Evolutionary conservation across 2,113 vertebrate genomes (phyloP).

Genomic region (Hippocampus guttulatus): DNA sequence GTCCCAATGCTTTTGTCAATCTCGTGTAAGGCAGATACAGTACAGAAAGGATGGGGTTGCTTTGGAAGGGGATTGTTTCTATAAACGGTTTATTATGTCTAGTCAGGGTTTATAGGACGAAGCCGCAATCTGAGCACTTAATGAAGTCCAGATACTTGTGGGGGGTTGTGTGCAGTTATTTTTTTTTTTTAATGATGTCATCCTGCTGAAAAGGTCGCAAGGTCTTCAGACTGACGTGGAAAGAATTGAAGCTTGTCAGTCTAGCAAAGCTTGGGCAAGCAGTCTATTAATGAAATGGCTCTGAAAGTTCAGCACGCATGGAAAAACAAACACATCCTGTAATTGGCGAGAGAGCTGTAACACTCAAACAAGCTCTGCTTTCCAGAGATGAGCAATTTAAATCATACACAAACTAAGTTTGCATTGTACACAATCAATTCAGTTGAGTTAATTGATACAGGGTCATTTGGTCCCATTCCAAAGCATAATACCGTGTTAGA

Average conservation of each 20-base stretch:
- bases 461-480: neutral
- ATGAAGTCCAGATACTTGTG: slow-evolving; percentile 2
- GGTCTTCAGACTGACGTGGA: slow-evolving; percentile 13
- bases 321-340: neutral
- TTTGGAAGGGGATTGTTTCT: neutral
- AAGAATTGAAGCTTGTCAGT: slow-evolving; percentile 18
- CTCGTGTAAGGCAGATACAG: neutral
- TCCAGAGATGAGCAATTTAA: neutral
- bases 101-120: neutral
- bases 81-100: slow-evolving; percentile 2
- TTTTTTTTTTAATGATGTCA: slow-evolving; percentile 33
- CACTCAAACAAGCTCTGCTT: neutral
- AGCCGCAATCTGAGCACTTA: slow-evolving; percentile 1
- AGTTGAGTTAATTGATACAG: neutral
- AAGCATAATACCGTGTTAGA: neutral
- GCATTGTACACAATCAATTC: too few relatives aligned
- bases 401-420: too few relatives aligned
- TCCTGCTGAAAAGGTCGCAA: slow-evolving; percentile 35
- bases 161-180: too few relatives aligned
- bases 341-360: neutral
- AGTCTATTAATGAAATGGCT: neutral
- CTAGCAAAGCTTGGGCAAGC: neutral
- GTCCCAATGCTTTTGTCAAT: neutral
- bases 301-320: neutral
- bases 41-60: neutral